Percentiles rank a stretch among this genome's conserved stretches.
phyloP scores from a whole-genome alignment of 1,140 invertebrate species.

The Calliphora vicina region DNA sequence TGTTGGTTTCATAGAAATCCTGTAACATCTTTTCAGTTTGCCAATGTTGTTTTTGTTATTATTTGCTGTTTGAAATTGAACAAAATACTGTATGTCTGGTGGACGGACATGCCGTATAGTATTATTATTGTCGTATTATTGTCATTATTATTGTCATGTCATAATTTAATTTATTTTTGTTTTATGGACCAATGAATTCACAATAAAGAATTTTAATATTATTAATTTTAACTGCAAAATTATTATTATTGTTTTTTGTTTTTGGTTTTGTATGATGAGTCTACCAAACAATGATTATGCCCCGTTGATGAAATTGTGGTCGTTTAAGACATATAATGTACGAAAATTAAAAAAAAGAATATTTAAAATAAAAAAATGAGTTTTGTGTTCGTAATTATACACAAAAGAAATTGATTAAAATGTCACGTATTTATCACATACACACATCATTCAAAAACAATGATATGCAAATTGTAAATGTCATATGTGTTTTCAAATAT shows the following conservation, averaged over 20 bases:
- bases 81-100: too few species aligned
- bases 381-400: background rate
- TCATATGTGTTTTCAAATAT: too few species aligned
- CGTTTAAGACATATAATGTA: background rate
- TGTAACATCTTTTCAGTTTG: background rate
- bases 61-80: too few species aligned
- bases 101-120: too few species aligned
- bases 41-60: background rate
- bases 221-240: background rate
- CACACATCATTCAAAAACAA: too few species aligned
- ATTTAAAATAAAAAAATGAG: too few species aligned
- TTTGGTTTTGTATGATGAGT: background rate
- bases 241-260: background rate
- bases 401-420: constrained; percentile 1
- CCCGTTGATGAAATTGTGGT: background rate
- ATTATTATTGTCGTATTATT: background rate
- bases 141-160: constrained; percentile 1
- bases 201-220: background rate
- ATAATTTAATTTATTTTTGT: constrained; percentile 3
- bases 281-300: background rate
- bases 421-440: background rate
- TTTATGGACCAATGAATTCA: background rate
- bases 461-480: too few species aligned
- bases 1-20: background rate
- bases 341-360: too few species aligned